A percentile compares a stretch with the other conserved stretches of the same genome.
Conservation (phyloP, 2,797 vertebrate genomes). For the Chiroxiphia lanceolata region DNA sequence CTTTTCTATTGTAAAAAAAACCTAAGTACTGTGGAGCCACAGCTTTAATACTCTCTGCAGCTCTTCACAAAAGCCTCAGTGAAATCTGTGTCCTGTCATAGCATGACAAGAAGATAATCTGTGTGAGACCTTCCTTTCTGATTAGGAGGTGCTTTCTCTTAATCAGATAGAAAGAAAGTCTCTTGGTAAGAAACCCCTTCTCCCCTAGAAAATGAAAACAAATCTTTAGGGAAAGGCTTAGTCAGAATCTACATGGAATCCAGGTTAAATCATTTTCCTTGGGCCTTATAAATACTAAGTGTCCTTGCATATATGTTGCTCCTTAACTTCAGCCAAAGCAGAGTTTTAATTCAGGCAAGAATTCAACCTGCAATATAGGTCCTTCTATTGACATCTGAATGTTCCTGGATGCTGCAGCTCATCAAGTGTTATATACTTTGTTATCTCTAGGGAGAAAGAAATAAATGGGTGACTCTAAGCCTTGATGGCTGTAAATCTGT, state of each 20-base stretch:
- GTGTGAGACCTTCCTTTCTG: conserved; percentile 42
- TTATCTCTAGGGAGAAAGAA: conserved; percentile 32
- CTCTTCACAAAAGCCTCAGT: conserved; percentile 30
- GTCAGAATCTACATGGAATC: conserved; percentile 42
- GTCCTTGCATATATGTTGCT: neutral
- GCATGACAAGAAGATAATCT: conserved; percentile 51
- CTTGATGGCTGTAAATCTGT: neutral
- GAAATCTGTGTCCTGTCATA: conserved; percentile 46
- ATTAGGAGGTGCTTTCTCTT: conserved; percentile 24
- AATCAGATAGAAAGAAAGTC: conserved; percentile 47
- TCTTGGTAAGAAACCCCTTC: conserved; percentile 17
- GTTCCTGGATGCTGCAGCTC: conserved; percentile 41
- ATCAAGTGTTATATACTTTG: conserved; percentile 14
- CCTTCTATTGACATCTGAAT: conserved; percentile 19
- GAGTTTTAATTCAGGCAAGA: conserved; percentile 52
- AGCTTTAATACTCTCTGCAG: neutral
- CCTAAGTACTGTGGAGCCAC: neutral
- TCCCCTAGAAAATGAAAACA: conserved; percentile 48
- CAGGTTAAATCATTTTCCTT: conserved; percentile 55
- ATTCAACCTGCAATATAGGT: conserved; percentile 2
- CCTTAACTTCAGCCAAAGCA: conserved; percentile 37
- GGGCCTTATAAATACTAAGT: conserved; percentile 2
- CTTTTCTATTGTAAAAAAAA: neutral
- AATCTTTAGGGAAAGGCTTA: conserved; percentile 61
- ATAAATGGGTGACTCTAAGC: conserved; percentile 19